A percentile compares a stretch with the other conserved stretches of the same genome.
Conservation (phyloP, 2,888 invertebrate genomes). For the Maniola hyperantus region DNA sequence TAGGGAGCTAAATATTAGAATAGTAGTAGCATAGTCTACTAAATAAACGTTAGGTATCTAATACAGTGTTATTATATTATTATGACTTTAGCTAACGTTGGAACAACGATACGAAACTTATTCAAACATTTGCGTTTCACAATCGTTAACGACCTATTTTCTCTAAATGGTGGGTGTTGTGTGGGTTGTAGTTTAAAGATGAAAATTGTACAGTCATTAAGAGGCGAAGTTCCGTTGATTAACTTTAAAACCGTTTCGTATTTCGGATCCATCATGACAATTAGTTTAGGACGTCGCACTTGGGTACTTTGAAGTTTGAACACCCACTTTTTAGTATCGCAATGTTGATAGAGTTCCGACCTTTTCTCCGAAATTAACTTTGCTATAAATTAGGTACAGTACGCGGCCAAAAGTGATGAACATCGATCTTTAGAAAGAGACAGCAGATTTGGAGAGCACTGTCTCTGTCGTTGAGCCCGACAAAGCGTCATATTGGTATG, state of each 20-base stretch:
- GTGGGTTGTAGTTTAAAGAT: conserved; percentile 5
- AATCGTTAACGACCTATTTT: conserved; percentile 1
- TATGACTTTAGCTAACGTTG: not conserved
- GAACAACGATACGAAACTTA: not conserved
- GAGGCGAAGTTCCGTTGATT: conserved; percentile 23
- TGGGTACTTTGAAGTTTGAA: not conserved
- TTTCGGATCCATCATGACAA: conserved; percentile 30
- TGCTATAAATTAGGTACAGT: too few relatives aligned
- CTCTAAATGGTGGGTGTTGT: conserved; percentile 3
- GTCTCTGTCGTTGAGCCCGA: too few relatives aligned
- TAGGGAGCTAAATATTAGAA: too few relatives aligned
- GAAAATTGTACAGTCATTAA: conserved; percentile 28
- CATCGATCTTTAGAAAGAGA: too few relatives aligned
- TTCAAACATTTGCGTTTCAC: conserved; percentile 2
- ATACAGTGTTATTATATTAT: not conserved
- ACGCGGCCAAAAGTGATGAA: too few relatives aligned
- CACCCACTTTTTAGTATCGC: not conserved
- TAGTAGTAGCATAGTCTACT: not conserved
- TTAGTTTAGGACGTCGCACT: conserved; percentile 1
- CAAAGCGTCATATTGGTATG: too few relatives aligned
- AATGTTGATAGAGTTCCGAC: not conserved
- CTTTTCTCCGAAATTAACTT: not conserved
- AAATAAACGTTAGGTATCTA: not conserved
- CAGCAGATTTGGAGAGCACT: too few relatives aligned
- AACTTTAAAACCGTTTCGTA: conserved; percentile 27